A percentile compares a stretch with the other conserved stretches of the same genome.
Evolutionary conservation across 2,888 invertebrate genomes (phyloP).

Genomic region (Patella caerulea): DNA sequence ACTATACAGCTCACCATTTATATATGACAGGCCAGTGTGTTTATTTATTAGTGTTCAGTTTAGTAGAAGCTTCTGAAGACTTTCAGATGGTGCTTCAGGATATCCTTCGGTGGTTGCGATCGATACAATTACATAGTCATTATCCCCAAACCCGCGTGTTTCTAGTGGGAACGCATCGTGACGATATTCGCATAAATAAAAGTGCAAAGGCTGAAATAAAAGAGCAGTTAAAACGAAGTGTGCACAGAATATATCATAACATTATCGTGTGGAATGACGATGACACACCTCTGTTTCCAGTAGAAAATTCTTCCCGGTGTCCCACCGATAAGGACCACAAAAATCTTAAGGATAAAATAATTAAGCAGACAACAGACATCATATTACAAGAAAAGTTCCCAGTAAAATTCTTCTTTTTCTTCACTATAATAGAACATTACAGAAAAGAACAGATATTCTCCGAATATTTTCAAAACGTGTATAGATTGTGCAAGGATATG

Average conservation of each 20-base stretch:
- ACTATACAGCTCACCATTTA: slow-evolving; percentile 46
- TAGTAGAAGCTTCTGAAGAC: slow-evolving; percentile 41
- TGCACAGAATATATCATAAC: slow-evolving; percentile 42
- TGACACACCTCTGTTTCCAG: slow-evolving; percentile 40
- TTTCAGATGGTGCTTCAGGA: slow-evolving; percentile 31
- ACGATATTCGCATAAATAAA: slow-evolving; percentile 30
- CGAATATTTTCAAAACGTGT: slow-evolving; percentile 33
- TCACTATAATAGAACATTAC: slow-evolving; percentile 39
- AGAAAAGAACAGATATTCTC: slow-evolving; percentile 31
- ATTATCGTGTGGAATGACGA: slow-evolving; percentile 45
- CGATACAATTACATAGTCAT: slow-evolving; percentile 42
- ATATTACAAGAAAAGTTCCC: neutral
- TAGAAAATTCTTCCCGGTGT: slow-evolving; percentile 41
- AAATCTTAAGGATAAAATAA: slow-evolving; percentile 17
- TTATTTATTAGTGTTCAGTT: slow-evolving; percentile 43
- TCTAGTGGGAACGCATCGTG: slow-evolving; percentile 45
- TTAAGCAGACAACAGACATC: neutral
- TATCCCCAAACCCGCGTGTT: slow-evolving; percentile 39
- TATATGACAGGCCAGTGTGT: slow-evolving; percentile 48
- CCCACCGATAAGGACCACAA: slow-evolving; percentile 39
- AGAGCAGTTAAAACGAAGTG: slow-evolving; percentile 27
- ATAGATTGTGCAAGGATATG: slow-evolving; percentile 25
- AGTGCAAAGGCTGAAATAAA: slow-evolving; percentile 25
- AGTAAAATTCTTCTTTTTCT: slow-evolving; percentile 31
- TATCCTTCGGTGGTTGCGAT: slow-evolving; percentile 43